These are phyloP conservation scores for Muraenolepis orangiensis DNA, from an alignment of 2,797 vertebrate species.

Conservation along the genomic window DNA sequence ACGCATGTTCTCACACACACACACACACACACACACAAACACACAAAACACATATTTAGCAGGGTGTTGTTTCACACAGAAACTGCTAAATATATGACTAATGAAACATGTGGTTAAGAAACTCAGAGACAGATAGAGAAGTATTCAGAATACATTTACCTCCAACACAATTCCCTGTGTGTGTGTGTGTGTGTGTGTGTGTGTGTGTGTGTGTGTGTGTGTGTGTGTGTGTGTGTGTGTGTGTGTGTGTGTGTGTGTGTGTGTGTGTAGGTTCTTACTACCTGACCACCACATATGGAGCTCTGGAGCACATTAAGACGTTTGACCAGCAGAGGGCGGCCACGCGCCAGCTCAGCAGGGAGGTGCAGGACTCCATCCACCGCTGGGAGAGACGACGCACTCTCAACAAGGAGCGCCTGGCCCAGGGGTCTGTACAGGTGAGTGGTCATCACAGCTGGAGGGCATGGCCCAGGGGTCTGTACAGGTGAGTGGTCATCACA, in stretches of 20 bases:
- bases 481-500: slow-evolving; percentile 71
- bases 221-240: background rate
- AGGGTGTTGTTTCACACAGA: no score
- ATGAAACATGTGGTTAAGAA: no score
- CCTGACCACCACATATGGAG: slow-evolving; percentile 93
- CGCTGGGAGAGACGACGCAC: slow-evolving; percentile 94
- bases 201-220: background rate
- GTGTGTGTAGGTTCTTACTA: slow-evolving; percentile 87
- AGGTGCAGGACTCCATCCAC: slow-evolving; percentile 96
- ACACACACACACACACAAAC: no score
- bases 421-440: slow-evolving; percentile 86
- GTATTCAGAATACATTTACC: no score
- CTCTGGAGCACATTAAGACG: slow-evolving; percentile 92
- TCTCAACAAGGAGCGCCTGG: slow-evolving; percentile 82
- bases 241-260: slow-evolving; percentile 19
- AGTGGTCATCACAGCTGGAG: background rate
- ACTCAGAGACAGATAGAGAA: no score
- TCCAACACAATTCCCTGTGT: no score
- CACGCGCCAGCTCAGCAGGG: slow-evolving; percentile 87
- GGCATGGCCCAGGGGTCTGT: slow-evolving; percentile 75
- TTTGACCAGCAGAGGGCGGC: slow-evolving; percentile 88
- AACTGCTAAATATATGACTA: no score
- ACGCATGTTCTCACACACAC: no score
- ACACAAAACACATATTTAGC: no score
- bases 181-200: background rate